These are phyloP conservation scores for Botrylloides violaceus DNA, from an alignment of 23 tunicate genomes.

Conservation along the genomic window DNA sequence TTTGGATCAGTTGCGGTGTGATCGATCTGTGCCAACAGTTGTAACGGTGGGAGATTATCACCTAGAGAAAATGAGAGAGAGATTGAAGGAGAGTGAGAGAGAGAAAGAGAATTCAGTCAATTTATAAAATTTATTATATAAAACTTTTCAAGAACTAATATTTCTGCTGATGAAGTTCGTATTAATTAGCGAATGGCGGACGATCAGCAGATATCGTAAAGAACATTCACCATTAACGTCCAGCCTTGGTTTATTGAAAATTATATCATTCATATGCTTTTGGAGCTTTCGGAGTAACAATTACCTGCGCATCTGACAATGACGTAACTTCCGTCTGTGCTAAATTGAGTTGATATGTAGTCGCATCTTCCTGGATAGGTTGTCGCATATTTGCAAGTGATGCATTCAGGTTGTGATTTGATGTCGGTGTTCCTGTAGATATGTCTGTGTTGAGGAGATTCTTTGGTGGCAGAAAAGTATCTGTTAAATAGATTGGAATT, in stretches of 20 bases:
- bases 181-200: too few species aligned
- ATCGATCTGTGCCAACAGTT: constrained; percentile 26
- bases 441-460: constrained; percentile 38
- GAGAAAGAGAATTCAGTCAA: too few species aligned
- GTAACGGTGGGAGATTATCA: constrained; percentile 18
- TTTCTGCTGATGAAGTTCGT: too few species aligned
- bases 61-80: too few species aligned
- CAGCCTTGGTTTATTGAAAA: too few species aligned
- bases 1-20: constrained; percentile 14
- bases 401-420: constrained; percentile 31
- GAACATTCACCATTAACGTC: too few species aligned
- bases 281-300: background rate
- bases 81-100: too few species aligned
- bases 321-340: constrained; percentile 51
- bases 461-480: constrained; percentile 40
- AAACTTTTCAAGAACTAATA: too few species aligned
- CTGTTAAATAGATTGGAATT: constrained; percentile 13
- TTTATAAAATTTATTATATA: too few species aligned
- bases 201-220: too few species aligned
- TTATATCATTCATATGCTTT: too few species aligned
- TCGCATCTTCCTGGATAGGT: constrained; percentile 43
- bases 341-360: constrained; percentile 30
- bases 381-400: constrained; percentile 29
- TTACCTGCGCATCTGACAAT: constrained; percentile 51
- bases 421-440: constrained; percentile 28